These are phyloP conservation scores for Acleris sparsana DNA, from an alignment of 2,888 invertebrate genomes.

Conservation along the genomic window DNA sequence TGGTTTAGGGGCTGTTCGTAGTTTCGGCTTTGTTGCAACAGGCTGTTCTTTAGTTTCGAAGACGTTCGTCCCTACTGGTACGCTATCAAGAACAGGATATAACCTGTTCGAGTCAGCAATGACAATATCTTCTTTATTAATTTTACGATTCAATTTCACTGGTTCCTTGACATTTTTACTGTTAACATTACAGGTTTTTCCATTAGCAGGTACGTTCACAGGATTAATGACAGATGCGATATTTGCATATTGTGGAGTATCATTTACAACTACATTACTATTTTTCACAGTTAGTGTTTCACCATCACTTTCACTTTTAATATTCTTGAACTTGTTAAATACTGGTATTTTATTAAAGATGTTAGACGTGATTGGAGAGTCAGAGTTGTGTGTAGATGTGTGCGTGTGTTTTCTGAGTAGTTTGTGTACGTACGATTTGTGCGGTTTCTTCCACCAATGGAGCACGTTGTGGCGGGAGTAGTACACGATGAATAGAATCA, in stretches of 20 bases:
- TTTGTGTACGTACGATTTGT: constrained; percentile 77
- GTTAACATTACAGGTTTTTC: not conserved
- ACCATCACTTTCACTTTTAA: not conserved
- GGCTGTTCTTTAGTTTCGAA: no score
- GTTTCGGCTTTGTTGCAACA: no score
- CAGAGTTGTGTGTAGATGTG: not conserved
- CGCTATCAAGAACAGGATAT: no score
- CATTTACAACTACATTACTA: constrained; percentile 14
- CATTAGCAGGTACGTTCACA: no score
- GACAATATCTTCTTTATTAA: constrained; percentile 68
- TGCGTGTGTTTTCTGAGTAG: constrained; percentile 39
- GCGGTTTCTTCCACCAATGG: constrained; percentile 78
- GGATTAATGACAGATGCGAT: constrained; percentile 32
- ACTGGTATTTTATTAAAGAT: not conserved
- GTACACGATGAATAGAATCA: constrained; percentile 88
- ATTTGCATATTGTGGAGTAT: constrained; percentile 35
- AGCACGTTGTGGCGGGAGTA: constrained; percentile 88
- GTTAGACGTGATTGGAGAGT: not conserved
- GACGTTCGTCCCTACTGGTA: no score
- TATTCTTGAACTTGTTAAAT: not conserved
- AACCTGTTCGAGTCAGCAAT: constrained; percentile 39
- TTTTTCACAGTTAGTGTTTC: not conserved
- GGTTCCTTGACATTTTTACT: constrained; percentile 40
- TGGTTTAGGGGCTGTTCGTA: no score
- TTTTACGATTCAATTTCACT: constrained; percentile 56